Conservation (phyloP, 2,797 vertebrate genomes). For the Myotis planiceps region DNA sequence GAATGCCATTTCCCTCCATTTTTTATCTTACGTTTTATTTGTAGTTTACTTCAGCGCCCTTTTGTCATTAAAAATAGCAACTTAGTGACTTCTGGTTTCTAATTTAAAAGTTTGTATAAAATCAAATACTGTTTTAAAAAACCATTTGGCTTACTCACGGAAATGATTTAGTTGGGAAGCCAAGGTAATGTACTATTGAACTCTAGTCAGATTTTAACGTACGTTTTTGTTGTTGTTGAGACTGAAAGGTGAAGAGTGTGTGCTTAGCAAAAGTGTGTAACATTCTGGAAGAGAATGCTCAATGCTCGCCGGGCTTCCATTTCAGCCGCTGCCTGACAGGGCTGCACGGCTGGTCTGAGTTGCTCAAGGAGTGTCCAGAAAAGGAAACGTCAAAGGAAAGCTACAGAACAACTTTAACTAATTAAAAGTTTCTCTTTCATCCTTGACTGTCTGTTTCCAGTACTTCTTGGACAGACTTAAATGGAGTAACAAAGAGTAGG, state of each 20-base stretch:
- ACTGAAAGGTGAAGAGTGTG: neutral
- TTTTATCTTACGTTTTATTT: neutral
- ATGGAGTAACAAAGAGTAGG: neutral
- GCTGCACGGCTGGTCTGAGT: neutral
- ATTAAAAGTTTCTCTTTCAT: neutral
- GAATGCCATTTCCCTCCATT: neutral
- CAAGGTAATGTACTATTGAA: neutral
- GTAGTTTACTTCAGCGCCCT: neutral
- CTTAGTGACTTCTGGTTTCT: neutral
- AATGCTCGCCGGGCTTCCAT: rapidly evolving
- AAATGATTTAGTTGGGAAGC: neutral
- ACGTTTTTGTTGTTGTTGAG: neutral
- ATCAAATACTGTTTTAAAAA: neutral
- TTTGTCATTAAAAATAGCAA: neutral
- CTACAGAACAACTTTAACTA: neutral
- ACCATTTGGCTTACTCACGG: neutral
- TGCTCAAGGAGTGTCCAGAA: neutral
- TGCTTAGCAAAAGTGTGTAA: neutral
- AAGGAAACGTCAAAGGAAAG: neutral
- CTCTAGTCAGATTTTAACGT: neutral
- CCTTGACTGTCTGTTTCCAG: neutral
- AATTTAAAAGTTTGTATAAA: neutral
- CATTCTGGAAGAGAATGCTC: neutral
- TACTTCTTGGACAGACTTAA: neutral
- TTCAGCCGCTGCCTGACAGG: neutral